Percentiles rank a stretch among this genome's conserved stretches.
These are phyloP conservation scores for Ginglymostoma cirratum DNA, from an alignment of 2,113 vertebrate species.

Conservation along the genomic window DNA sequence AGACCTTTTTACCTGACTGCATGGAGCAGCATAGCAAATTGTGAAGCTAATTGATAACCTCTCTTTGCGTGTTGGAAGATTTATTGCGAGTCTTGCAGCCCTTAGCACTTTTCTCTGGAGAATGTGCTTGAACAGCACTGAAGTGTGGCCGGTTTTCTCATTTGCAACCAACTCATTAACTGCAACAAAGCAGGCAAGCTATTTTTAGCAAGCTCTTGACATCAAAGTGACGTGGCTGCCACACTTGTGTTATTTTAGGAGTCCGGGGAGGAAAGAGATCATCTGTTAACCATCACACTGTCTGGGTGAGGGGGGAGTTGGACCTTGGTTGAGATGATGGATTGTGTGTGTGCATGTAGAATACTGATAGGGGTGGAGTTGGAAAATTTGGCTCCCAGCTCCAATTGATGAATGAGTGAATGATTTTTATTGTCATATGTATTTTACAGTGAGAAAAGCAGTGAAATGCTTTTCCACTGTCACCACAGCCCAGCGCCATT, in stretches of 20 bases:
- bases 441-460: no score
- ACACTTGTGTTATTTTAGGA: conserved; percentile 24
- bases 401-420: no score
- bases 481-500: no score
- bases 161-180: conserved; percentile 35
- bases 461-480: no score
- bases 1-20: neutral
- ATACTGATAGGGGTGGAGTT: conserved; percentile 4
- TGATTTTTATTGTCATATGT: no score
- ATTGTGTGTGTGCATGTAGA: conserved; percentile 7
- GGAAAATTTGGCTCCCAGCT: neutral
- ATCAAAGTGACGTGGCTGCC: conserved; percentile 23
- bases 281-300: conserved; percentile 26
- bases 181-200: conserved; percentile 2
- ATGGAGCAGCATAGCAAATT: neutral
- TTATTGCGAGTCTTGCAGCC: neutral
- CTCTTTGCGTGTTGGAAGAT: neutral
- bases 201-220: conserved; percentile 29
- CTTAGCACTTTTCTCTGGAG: neutral
- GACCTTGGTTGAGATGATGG: neutral
- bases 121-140: conserved; percentile 27
- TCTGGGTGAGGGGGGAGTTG: neutral
- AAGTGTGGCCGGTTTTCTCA: conserved; percentile 20
- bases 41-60: neutral
- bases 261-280: neutral